These are phyloP conservation scores for Phrynocephalus vlangalii DNA, from an alignment of 2,797 vertebrate species.

Conservation along the genomic window DNA sequence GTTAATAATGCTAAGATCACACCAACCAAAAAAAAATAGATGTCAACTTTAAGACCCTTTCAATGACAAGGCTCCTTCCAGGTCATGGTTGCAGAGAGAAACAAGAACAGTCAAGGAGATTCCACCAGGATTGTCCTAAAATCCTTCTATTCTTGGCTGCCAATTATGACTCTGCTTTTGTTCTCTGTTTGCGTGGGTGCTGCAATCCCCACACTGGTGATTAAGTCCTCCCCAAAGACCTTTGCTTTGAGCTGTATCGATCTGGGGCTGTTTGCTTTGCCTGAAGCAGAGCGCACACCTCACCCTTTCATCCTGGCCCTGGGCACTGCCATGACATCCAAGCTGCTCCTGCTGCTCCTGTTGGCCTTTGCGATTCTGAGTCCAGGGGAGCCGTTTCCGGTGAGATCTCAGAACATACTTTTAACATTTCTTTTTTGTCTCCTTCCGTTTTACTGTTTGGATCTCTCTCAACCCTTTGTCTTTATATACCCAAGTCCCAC, in stretches of 20 bases:
- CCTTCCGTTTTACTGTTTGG: neutral
- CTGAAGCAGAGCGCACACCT: neutral
- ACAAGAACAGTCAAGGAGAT: neutral
- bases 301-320: neutral
- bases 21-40: neutral
- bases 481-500: neutral
- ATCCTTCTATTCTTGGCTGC: neutral
- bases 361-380: constrained; percentile 4
- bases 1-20: neutral
- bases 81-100: neutral
- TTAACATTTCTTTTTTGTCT: neutral
- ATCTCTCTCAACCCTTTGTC: neutral
- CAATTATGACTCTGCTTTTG: neutral
- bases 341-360: neutral
- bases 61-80: neutral
- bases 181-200: neutral
- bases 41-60: neutral
- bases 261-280: constrained; percentile 26
- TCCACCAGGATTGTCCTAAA: neutral
- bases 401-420: constrained; percentile 18
- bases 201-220: constrained; percentile 12
- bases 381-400: constrained; percentile 3
- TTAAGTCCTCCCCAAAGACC: constrained; percentile 29
- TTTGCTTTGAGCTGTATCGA: constrained; percentile 41
- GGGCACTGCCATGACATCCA: neutral